These are phyloP conservation scores for Acomys russatus DNA, from an alignment of 2,797 vertebrate species.

Conservation along the genomic window DNA sequence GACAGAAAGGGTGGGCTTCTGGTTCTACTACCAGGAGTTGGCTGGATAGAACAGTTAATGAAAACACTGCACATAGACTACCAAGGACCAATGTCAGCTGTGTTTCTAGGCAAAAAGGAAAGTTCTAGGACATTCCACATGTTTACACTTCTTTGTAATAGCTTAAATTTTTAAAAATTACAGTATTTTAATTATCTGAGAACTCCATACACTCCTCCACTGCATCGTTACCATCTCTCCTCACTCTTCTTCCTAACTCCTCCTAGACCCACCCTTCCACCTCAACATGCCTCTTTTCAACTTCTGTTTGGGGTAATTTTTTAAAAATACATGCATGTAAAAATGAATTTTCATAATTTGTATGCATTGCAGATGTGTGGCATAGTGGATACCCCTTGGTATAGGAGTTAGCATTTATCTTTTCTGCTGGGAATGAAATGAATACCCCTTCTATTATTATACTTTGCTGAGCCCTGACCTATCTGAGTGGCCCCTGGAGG, in stretches of 20 bases:
- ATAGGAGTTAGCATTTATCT: background rate
- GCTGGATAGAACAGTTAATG: background rate
- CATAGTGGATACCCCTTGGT: background rate
- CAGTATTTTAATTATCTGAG: background rate
- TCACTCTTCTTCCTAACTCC: background rate
- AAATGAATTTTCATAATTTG: constrained; percentile 9
- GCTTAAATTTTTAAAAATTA: background rate
- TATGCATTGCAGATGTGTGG: background rate
- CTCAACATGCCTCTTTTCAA: background rate
- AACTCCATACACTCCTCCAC: background rate
- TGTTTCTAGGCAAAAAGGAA: background rate
- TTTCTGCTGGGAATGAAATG: background rate
- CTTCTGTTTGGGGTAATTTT: background rate
- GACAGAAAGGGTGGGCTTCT: constrained; percentile 11
- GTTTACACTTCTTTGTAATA: background rate
- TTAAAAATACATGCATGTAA: background rate
- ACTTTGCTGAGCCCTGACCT: constrained; percentile 37
- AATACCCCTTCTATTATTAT: background rate
- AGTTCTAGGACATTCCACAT: background rate
- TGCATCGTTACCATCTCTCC: background rate
- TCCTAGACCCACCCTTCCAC: background rate
- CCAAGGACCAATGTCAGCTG: background rate
- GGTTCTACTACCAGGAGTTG: background rate
- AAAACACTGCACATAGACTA: background rate
- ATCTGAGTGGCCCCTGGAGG: background rate